phyloP scores from a whole-genome alignment of 2,113 vertebrate species.

The Microcebus tavaratra region DNA sequence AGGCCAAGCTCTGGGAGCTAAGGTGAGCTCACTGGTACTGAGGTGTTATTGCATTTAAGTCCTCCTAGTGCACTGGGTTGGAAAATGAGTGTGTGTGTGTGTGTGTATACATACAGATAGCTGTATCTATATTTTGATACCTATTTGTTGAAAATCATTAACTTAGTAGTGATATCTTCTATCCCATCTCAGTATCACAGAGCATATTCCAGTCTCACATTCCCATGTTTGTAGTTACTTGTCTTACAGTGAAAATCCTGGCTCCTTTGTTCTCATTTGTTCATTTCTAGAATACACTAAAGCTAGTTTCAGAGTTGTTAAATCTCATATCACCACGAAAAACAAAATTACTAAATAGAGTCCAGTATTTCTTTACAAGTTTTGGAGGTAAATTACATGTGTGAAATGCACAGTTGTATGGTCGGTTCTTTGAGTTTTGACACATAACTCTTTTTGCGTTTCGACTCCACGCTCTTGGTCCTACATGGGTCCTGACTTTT shows the following conservation, averaged over 20 bases:
- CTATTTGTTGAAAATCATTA: not conserved
- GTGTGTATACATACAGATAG: not conserved
- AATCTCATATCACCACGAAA: not conserved
- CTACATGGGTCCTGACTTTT: not conserved
- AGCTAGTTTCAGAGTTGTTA: constrained; percentile 1
- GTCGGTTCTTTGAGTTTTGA: not conserved
- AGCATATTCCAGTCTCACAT: not conserved
- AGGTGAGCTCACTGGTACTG: not conserved
- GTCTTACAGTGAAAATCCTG: not conserved
- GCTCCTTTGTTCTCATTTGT: not conserved
- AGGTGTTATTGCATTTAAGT: not conserved
- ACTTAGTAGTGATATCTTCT: not conserved
- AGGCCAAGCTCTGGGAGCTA: not conserved
- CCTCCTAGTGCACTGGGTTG: too few relatives aligned
- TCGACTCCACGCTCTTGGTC: not conserved
- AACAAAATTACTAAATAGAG: not conserved
- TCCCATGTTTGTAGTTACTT: not conserved
- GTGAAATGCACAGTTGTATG: not conserved
- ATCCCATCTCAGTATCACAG: not conserved
- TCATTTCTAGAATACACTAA: not conserved
- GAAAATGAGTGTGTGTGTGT: not conserved
- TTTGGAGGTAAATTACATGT: not conserved
- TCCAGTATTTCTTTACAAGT: not conserved
- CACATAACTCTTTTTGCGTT: not conserved
- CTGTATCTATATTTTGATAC: not conserved